Evolutionary conservation across 1,140 invertebrate species (phyloP).

Genomic region (Bicyclus anynana): DNA sequence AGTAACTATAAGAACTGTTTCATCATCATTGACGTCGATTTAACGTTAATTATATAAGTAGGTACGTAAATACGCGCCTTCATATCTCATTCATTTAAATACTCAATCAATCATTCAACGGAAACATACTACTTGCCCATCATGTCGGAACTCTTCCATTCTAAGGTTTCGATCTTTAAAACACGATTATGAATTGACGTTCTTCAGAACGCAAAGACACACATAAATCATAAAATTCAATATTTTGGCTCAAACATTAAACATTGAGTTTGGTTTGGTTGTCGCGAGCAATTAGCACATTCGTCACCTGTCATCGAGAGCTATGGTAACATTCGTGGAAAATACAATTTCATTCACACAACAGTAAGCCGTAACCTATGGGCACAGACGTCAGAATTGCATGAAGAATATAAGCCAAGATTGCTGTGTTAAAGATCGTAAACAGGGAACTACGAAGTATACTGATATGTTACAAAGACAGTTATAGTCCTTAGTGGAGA

Average conservation of each 20-base stretch:
- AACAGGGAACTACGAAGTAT: neutral
- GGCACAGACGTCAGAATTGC: conserved; percentile 12
- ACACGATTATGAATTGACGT: neutral
- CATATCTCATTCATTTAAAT: neutral
- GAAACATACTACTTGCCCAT: neutral
- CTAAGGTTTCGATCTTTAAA: neutral
- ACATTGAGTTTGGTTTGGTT: conserved; percentile 39
- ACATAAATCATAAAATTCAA: conserved; percentile 20
- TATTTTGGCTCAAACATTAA: conserved; percentile 34
- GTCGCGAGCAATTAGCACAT: conserved; percentile 65
- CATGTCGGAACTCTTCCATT: neutral
- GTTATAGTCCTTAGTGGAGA: conserved; percentile 19
- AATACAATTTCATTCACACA: conserved; percentile 16
- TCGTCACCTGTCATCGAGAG: conserved; percentile 56
- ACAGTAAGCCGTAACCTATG: conserved; percentile 16
- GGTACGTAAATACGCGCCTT: too few species aligned
- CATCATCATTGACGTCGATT: too few species aligned
- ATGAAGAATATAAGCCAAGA: neutral
- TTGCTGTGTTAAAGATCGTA: conserved; percentile 3
- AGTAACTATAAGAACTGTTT: too few species aligned
- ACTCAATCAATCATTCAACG: neutral
- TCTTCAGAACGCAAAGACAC: conserved; percentile 1
- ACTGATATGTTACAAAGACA: conserved; percentile 17
- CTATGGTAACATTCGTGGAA: conserved; percentile 30
- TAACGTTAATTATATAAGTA: too few species aligned